phyloP scores from a whole-genome alignment of 2,888 invertebrate species.

The Plusia festucae region DNA sequence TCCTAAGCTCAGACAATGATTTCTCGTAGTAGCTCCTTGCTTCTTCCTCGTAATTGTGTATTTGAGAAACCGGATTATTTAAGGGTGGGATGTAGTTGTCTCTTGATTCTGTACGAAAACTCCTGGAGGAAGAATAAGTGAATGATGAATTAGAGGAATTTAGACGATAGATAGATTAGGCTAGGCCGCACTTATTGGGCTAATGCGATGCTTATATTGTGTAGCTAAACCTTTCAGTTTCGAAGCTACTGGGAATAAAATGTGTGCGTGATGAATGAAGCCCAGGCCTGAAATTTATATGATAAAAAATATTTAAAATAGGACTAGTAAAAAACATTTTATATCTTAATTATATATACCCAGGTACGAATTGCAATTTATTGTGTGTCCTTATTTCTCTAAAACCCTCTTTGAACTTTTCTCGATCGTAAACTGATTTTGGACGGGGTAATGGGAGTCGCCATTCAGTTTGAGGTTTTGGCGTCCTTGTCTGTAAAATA shows the following conservation, averaged over 20 bases:
- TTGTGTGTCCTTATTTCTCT: slow-evolving; percentile 82
- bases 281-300: no score
- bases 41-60: slow-evolving; percentile 73
- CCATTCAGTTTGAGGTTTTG: slow-evolving; percentile 73
- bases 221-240: no score
- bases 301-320: no score
- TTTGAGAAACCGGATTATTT: slow-evolving; percentile 64
- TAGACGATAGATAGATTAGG: no score
- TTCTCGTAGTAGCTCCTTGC: slow-evolving; percentile 69
- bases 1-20: slow-evolving; percentile 62
- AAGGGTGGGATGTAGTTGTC: slow-evolving; percentile 74
- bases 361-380: slow-evolving; percentile 75
- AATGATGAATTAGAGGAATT: no score
- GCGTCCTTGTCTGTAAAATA: slow-evolving; percentile 70
- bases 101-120: slow-evolving; percentile 79
- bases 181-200: no score
- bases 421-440: slow-evolving; percentile 77
- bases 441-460: slow-evolving; percentile 68
- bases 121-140: no score
- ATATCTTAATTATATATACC: slow-evolving; percentile 70
- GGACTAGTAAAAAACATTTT: no score
- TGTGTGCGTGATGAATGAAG: no score
- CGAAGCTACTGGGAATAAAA: no score
- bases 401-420: slow-evolving; percentile 77
- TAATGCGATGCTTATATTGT: no score